Evolutionary conservation across 2,888 invertebrate genomes (phyloP), one percentile per base, ranked within the genome.

Genomic region (Himalopsyche japonica): DNA sequence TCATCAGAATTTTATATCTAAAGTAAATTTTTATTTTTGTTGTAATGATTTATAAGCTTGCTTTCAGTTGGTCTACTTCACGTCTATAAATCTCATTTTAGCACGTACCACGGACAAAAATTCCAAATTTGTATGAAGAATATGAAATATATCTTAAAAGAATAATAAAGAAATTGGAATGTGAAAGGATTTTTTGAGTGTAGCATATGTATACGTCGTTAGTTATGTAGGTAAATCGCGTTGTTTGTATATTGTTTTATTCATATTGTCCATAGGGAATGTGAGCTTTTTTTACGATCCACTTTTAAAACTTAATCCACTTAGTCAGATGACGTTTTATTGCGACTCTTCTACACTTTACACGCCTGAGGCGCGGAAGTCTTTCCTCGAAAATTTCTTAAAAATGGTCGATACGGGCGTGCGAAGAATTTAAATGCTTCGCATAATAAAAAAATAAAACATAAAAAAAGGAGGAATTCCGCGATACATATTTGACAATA

Each of bases 221-320:
- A 70, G 24, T 10, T 70, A 27, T 70, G 70, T 70, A 70, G 70
- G 70, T 70, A 70, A 70, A 70, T 70, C 30, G 30, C 70, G 70
- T 30, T 24, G 27, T 24, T 70, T 27, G 24, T 70, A 70, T 70
- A 70, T 70, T 70, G 27, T 70, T 70, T 70, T 70, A 70, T 70
- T 70, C 70, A 70, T 70, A 70, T 27, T 70, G 27, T 70, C 70
- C 70, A 70, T 30, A 70, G 70, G 43, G 77, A 77, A 34, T 43
- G 37, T 34, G 77, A 37, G n/a, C 37, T n/a, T 24, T 32, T 77
- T 43, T 77, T 77, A 77, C 37, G 37, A 34, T 20, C 77, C 77
- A 12, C 79, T 64, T 82, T 82, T 64, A 78, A 82, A 82, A 82
- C 82, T 82, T 82, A 82, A 82, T 82, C 82, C 82, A 82, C 82